Evolutionary conservation across 2,113 vertebrate species (phyloP), one percentile per base, ranked within the genome.

Genomic region (Caranx melampygus): DNA sequence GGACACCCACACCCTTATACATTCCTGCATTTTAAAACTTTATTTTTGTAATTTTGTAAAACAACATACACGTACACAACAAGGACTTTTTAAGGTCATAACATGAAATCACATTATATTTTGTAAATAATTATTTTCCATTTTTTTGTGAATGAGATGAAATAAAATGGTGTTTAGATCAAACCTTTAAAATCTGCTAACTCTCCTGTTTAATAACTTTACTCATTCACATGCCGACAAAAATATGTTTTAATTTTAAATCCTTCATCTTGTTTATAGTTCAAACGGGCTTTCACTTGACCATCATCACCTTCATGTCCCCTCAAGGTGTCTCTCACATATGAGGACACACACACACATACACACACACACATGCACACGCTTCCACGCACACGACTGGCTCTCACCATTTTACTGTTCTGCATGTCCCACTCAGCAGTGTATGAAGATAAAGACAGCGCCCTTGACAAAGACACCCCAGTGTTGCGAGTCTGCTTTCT

Each of bases 261-360:
- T 83, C 18, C 54, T 65, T 77, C 42, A 58, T 73, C 68, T 45
- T 77, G 60, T 66, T 78, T 77, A 78, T 73, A 65, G 37, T 75
- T 83, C 37, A 84, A 71, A 82, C 55, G 67, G 68, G 58, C 65
- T 75, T 87, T 82, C 83, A 87, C 78, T 86, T 73, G 82, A 78
- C 73, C 83, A 83, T 89, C 76, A 86, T 86, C 88, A 90, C 87
- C 87, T 89, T 83, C 74, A 75, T 49, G 76, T 64, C 54, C 85
- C 88, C 86, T 84, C 75, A 84, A 88, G 90, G 86, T 88, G 86
- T 88, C 82, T 89, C 83, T 65, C 83, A 77, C 72, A 83, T 83
- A 72, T 47, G 77, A 73, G 63, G 47, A 62, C 57, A 42, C 0
- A 1, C 47, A 61, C 6, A 31, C 51, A 57, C 57, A 10, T 45